phyloP scores from a whole-genome alignment of 2,888 invertebrate genomes.

The Autographa pulchrina region DNA sequence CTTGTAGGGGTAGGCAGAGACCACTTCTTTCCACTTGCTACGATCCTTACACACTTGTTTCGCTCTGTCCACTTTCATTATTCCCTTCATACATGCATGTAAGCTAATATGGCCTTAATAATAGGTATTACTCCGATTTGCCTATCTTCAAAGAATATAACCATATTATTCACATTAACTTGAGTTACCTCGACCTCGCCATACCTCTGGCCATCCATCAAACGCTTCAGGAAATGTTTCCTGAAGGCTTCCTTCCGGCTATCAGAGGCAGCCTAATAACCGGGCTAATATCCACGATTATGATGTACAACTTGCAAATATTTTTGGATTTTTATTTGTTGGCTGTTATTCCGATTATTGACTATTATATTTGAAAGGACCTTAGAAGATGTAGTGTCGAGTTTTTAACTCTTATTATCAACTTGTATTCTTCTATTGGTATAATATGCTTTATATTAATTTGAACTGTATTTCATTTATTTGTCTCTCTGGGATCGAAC shows the following conservation, averaged over 20 bases:
- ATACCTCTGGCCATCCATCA: slow-evolving; percentile 66
- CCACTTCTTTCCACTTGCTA: too few relatives aligned
- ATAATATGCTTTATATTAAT: too few relatives aligned
- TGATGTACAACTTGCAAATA: slow-evolving; percentile 56
- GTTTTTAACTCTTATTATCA: too few relatives aligned
- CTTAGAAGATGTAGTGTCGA: not conserved
- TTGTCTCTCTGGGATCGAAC: too few relatives aligned
- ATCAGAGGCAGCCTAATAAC: slow-evolving; percentile 64
- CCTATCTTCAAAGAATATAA: not conserved
- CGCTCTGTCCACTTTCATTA: too few relatives aligned
- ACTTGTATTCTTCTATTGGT: too few relatives aligned
- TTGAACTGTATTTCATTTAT: too few relatives aligned
- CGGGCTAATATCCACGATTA: slow-evolving; percentile 56
- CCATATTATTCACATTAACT: slow-evolving; percentile 23
- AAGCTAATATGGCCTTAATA: too few relatives aligned
- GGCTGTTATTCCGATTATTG: not conserved
- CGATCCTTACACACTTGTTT: too few relatives aligned
- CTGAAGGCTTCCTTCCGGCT: slow-evolving; percentile 71
- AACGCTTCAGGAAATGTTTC: slow-evolving; percentile 64
- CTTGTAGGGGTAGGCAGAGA: too few relatives aligned
- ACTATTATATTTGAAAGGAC: not conserved
- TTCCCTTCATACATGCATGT: too few relatives aligned
- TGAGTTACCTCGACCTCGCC: slow-evolving; percentile 12
- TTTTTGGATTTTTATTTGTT: slow-evolving; percentile 2
- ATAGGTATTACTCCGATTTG: not conserved